Conservation (phyloP, 2,113 vertebrate species). For the Polypterus bichir region DNA sequence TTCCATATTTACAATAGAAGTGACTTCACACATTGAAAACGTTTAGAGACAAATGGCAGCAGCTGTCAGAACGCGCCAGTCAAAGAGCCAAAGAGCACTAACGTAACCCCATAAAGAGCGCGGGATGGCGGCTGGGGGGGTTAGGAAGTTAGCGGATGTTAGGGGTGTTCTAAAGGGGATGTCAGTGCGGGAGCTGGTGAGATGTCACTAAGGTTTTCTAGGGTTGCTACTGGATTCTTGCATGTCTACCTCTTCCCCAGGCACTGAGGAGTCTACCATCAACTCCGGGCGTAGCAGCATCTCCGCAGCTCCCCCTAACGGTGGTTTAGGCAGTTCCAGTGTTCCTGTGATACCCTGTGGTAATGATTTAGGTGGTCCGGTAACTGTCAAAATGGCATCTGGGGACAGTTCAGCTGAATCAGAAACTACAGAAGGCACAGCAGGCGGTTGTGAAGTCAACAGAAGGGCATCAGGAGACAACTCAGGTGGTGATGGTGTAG, state of each 20-base stretch:
- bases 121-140: conserved; percentile 11
- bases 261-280: conserved; percentile 13
- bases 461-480: background rate
- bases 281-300: conserved; percentile 14
- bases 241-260: conserved; percentile 42
- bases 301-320: too few relatives aligned
- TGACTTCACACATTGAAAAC: too few relatives aligned
- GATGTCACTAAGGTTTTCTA: too few relatives aligned
- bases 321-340: too few relatives aligned
- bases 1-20: too few relatives aligned
- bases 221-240: too few relatives aligned
- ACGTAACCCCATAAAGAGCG: conserved; percentile 9
- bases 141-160: conserved; percentile 24
- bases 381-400: too few relatives aligned
- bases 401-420: too few relatives aligned
- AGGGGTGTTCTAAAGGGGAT: conserved; percentile 15
- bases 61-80: conserved; percentile 1
- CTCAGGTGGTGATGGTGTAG: conserved; percentile 17
- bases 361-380: too few relatives aligned
- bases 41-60: background rate
- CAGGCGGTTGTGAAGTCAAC: conserved; percentile 4
- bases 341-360: too few relatives aligned
- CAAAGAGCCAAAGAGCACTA: conserved; percentile 8
- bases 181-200: too few relatives aligned
- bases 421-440: too few relatives aligned